Evolutionary conservation across 1,140 invertebrate species (phyloP), one percentile per base, ranked within the genome.

Genomic region (Trypoxylus dichotomus): DNA sequence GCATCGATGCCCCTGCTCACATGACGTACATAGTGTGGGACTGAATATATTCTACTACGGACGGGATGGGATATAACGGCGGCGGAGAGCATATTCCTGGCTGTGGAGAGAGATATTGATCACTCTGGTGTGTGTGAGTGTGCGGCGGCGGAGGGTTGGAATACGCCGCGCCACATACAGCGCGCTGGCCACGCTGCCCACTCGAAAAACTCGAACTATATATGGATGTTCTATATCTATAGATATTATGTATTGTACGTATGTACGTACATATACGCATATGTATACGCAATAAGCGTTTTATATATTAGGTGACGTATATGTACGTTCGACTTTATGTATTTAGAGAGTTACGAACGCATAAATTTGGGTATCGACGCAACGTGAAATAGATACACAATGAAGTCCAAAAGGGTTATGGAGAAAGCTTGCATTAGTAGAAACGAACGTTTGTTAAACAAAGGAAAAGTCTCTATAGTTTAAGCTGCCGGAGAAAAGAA

Each of bases 31-130:
- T 68, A 68, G 60, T 68, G 60, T 29, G 24, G 60, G 60, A 68
- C 60, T 68, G 60, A 68, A 29, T 68, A 29, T 68, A 68, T 68
- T 68, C 60, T 19, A 54, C 15, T 54, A 54, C 47, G 47, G 47
- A 54, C 47, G 47, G 19, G 47, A 54, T 54, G 47, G 19, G 47
- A 54, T 54, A 54, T 54, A 54, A 68, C 60, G 60, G 21, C 60
- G 60, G 60, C 21, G 60, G 60, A 29, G 24, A 24, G 60, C 60
- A 68, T 68, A 68, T 68, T 68, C 60, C 60, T 24, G 60, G 60
- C 60, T 29, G 60, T 25, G 27, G 60, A 68, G 60, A 68, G 60
- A 68, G 60, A 68, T 68, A 68, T 68, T 68, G 60, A 68, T 68
- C 60, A 68, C 60, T 19, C 15, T 54, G 19, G 47, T 54, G 47